Evolutionary conservation across 2,113 vertebrate genomes (phyloP).

Genomic region (Brachionichthys hirsutus): DNA sequence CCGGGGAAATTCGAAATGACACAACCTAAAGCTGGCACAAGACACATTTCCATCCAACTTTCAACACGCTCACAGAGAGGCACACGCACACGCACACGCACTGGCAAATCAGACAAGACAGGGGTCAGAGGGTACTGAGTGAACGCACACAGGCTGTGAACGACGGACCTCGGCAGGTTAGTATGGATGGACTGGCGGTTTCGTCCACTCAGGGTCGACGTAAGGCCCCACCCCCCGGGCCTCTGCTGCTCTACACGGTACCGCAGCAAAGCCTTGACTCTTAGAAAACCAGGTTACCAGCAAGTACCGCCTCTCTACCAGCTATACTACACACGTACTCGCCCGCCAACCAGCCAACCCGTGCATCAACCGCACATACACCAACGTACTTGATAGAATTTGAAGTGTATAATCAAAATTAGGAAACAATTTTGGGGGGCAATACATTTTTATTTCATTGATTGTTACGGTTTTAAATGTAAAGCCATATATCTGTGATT

Average conservation of each 20-base stretch:
- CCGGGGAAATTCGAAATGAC: slow-evolving; percentile 51
- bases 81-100: slow-evolving; percentile 4
- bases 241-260: slow-evolving; percentile 69
- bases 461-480: slow-evolving; percentile 76
- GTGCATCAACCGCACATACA: slow-evolving; percentile 53
- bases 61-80: slow-evolving; percentile 16
- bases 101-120: slow-evolving; percentile 44
- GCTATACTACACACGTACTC: slow-evolving; percentile 53
- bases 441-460: slow-evolving; percentile 50
- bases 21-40: slow-evolving; percentile 59
- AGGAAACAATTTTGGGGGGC: slow-evolving; percentile 33
- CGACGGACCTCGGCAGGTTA: slow-evolving; percentile 67
- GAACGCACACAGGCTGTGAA: slow-evolving; percentile 49
- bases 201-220: slow-evolving; percentile 50
- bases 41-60: slow-evolving; percentile 64
- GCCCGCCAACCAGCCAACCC: slow-evolving; percentile 22
- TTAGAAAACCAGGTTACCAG: slow-evolving; percentile 72
- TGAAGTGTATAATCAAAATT: slow-evolving; percentile 50
- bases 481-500: slow-evolving; percentile 72
- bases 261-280: slow-evolving; percentile 65
- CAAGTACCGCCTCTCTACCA: slow-evolving; percentile 72
- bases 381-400: slow-evolving; percentile 50
- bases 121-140: slow-evolving; percentile 42
- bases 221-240: slow-evolving; percentile 59
- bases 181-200: slow-evolving; percentile 64